Percentiles rank a stretch among this genome's conserved stretches.
These are phyloP conservation scores for Tanypteryx hageni DNA, from an alignment of 2,888 invertebrate genomes.

Conservation along the genomic window DNA sequence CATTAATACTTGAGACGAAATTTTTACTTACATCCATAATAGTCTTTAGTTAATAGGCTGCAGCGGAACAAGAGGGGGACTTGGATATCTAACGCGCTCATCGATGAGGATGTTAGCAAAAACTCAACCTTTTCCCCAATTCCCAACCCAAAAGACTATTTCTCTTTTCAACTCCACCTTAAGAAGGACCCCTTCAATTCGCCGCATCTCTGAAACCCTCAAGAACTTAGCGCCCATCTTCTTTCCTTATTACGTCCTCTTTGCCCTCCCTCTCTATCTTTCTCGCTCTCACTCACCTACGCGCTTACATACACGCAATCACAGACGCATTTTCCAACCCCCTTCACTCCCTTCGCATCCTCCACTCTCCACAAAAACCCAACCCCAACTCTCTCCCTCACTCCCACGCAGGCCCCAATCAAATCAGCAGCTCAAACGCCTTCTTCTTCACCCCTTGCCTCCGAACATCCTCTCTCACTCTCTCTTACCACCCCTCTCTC, in stretches of 20 bases:
- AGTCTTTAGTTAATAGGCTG: no score
- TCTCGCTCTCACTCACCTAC: no score
- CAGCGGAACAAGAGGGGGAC: not conserved
- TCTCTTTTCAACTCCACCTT: constrained; percentile 20
- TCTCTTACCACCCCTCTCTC: not conserved
- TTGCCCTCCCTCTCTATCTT: not conserved
- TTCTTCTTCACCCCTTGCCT: not conserved
- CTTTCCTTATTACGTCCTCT: constrained; percentile 3
- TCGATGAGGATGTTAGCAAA: not conserved
- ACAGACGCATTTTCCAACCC: not conserved
- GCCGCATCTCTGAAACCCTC: constrained; percentile 42
- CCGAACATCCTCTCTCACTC: not conserved
- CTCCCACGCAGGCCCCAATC: not conserved
- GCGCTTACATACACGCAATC: no score
- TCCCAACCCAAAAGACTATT: constrained; percentile 4
- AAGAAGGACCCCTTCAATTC: constrained; percentile 52
- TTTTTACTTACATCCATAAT: no score
- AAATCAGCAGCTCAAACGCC: constrained; percentile 1
- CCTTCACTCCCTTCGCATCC: not conserved
- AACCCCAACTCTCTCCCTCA: no score
- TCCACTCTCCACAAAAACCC: not conserved
- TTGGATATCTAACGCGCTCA: not conserved
- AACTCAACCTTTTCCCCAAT: not conserved
- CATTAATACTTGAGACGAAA: no score
- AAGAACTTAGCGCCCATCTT: constrained; percentile 28